A percentile compares a stretch with the other conserved stretches of the same genome.
These are phyloP conservation scores for Esox lucius DNA, from an alignment of 2,797 vertebrate genomes.

Conservation along the genomic window DNA sequence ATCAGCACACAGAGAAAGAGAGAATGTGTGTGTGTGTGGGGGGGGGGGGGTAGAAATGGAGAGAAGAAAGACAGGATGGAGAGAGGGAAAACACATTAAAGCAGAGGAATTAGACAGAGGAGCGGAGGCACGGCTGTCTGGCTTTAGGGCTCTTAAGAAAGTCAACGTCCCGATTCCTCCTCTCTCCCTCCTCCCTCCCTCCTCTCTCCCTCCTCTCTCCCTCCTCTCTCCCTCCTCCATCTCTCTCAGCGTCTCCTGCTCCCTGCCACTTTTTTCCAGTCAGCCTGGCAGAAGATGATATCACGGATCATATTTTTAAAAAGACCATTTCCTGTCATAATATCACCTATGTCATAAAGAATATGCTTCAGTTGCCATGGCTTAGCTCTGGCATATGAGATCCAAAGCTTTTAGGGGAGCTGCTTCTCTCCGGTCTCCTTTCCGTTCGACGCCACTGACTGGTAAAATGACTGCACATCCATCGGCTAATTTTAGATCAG, in stretches of 20 bases:
- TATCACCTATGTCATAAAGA: constrained; percentile 54
- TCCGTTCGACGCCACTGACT: constrained; percentile 32
- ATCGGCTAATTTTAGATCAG: not conserved
- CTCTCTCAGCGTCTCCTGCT: constrained; percentile 10
- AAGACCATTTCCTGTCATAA: constrained; percentile 59
- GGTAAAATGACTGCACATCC: constrained; percentile 30
- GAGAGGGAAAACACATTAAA: constrained; percentile 42
- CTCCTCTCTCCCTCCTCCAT: constrained; percentile 12
- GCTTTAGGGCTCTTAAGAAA: constrained; percentile 60
- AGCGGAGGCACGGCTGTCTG: constrained; percentile 32
- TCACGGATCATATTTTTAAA: constrained; percentile 73
- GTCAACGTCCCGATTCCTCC: constrained; percentile 45
- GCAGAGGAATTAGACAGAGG: constrained; percentile 38
- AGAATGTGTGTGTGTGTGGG: constrained; percentile 9
- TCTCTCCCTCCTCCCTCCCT: not conserved
- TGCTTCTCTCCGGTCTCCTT: constrained; percentile 15
- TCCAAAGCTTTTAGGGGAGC: constrained; percentile 60
- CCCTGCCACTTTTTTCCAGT: constrained; percentile 38
- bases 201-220: not conserved
- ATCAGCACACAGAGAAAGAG: constrained; percentile 27
- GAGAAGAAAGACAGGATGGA: not conserved
- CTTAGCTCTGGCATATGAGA: too few species aligned
- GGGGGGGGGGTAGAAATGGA: not conserved
- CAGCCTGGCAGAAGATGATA: constrained; percentile 66
- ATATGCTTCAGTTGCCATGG: constrained; percentile 53